phyloP scores from a whole-genome alignment of 64 coral and sea anemone species.

The Cladopsammia gracilis region DNA sequence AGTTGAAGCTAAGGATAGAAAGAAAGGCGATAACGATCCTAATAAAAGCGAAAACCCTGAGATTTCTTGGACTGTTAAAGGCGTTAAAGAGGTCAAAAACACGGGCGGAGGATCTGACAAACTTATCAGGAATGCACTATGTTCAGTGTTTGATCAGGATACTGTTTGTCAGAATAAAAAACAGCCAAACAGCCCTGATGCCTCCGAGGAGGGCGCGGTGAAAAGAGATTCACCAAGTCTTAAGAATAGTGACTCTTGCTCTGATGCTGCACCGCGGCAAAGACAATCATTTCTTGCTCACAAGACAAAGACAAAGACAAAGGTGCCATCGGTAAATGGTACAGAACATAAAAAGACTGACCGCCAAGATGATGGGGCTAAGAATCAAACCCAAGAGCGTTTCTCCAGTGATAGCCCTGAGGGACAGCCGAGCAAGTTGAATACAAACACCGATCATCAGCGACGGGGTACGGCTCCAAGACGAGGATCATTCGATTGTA shows the following conservation, averaged over 20 bases:
- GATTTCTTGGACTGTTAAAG: background rate
- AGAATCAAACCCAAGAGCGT: background rate
- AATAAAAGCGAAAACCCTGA: background rate
- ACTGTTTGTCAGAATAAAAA: background rate
- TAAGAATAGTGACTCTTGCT: background rate
- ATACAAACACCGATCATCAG: background rate
- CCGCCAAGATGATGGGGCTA: background rate
- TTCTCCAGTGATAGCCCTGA: background rate
- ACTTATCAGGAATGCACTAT: background rate
- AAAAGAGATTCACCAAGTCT: background rate
- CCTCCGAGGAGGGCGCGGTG: background rate
- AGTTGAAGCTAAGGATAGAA: background rate
- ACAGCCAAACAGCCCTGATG: background rate
- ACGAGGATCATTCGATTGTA: background rate
- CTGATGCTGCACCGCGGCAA: background rate
- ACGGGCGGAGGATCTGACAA: background rate
- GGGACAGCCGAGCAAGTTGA: background rate
- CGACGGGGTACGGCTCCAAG: background rate
- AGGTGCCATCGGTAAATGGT: background rate
- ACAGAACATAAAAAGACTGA: background rate
- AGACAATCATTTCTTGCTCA: background rate
- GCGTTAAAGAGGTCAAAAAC: background rate
- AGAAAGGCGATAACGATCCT: too few relatives aligned
- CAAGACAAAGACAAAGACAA: background rate
- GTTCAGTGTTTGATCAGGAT: background rate